phyloP scores from a whole-genome alignment of 2,888 invertebrate genomes.

The Conomelus anceps region DNA sequence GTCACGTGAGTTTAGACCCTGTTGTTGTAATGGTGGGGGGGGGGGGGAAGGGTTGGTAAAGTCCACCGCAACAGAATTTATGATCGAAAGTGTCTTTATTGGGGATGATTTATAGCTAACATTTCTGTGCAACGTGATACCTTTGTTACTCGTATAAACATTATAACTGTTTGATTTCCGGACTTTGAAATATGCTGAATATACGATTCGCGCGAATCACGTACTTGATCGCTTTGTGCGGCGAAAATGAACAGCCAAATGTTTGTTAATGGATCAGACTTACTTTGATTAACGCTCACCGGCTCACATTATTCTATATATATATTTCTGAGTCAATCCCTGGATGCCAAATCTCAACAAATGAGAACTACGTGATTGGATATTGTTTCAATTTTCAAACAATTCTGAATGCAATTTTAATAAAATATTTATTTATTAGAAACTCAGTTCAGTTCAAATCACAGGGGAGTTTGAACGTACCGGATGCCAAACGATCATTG shows the following conservation, averaged over 20 bases:
- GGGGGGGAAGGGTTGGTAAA: not conserved
- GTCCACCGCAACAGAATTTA: not conserved
- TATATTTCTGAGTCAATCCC: not conserved
- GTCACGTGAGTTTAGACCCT: not conserved
- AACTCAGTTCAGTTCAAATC: too few relatives aligned
- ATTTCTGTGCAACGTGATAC: not conserved
- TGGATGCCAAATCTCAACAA: too few relatives aligned
- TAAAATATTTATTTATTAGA: too few relatives aligned
- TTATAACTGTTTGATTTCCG: not conserved
- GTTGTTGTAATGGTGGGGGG: too few relatives aligned
- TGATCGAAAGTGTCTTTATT: not conserved
- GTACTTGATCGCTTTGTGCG: not conserved
- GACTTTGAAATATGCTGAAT: not conserved
- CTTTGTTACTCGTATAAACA: not conserved
- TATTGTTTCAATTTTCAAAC: too few relatives aligned
- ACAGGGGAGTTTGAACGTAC: too few relatives aligned
- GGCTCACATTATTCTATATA: not conserved
- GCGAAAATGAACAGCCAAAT: not conserved
- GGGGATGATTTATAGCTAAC: not conserved
- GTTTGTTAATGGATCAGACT: not conserved
- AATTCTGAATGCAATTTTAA: too few relatives aligned
- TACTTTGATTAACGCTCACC: not conserved
- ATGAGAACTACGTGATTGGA: too few relatives aligned
- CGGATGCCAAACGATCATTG: too few relatives aligned
- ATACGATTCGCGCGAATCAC: not conserved